phyloP scores from a whole-genome alignment of 1,140 invertebrate genomes.

The Scaptomyza hsui region DNA sequence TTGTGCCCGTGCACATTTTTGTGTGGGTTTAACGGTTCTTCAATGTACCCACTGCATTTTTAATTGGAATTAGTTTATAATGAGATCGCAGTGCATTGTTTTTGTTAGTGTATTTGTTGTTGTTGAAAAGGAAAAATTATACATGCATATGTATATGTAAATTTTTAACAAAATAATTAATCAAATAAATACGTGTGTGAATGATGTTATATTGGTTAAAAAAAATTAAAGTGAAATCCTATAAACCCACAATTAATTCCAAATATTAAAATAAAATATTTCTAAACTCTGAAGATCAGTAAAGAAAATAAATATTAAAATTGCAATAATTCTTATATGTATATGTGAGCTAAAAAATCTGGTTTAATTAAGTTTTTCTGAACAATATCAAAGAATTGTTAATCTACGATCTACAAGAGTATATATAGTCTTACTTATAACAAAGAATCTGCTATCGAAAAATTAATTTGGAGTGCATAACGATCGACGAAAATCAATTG shows the following conservation, averaged over 20 bases:
- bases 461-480: no score
- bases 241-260: no score
- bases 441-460: no score
- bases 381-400: not conserved
- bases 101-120: constrained; percentile 5
- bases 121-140: not conserved
- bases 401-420: no score
- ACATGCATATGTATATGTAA: not conserved
- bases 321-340: no score
- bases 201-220: no score
- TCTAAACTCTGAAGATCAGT: no score
- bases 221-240: no score
- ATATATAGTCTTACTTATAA: no score
- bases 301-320: not conserved
- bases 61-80: constrained; percentile 21
- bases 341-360: no score
- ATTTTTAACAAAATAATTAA: not conserved
- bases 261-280: not conserved
- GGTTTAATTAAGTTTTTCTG: not conserved
- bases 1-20: constrained; percentile 60
- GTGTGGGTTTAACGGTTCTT: constrained; percentile 36
- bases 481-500: no score
- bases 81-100: not conserved
- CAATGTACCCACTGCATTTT: constrained; percentile 17
- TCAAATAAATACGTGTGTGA: not conserved